phyloP scores from a whole-genome alignment of 2,797 vertebrate species.

The Arremon aurantiirostris region DNA sequence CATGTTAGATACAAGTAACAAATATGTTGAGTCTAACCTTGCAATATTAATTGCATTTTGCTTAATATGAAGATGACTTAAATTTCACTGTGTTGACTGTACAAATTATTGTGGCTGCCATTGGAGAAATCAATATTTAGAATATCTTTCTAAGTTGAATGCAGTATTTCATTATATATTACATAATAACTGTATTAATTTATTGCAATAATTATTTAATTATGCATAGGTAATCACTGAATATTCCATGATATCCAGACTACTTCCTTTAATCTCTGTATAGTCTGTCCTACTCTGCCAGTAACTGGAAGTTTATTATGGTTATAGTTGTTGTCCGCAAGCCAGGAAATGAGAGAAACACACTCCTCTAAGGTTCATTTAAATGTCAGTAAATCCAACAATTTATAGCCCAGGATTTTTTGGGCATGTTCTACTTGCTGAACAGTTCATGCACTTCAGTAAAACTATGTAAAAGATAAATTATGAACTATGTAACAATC shows the following conservation, averaged over 20 bases:
- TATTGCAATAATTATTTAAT: neutral
- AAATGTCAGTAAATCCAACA: neutral
- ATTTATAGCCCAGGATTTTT: neutral
- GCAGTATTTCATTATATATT: neutral
- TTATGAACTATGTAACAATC: neutral
- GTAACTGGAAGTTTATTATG: neutral
- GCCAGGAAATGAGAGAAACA: constrained; percentile 6
- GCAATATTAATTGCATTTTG: neutral
- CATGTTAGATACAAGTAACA: neutral
- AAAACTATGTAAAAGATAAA: neutral
- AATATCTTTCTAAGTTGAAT: neutral
- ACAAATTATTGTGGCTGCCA: neutral
- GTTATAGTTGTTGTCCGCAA: neutral
- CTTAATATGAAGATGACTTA: neutral
- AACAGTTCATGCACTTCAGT: neutral
- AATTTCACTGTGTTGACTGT: neutral
- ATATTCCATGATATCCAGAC: neutral
- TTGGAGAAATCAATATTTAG: neutral
- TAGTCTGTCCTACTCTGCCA: neutral
- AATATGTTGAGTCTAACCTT: neutral
- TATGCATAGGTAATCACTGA: neutral
- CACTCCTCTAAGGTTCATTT: neutral
- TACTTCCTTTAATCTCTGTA: neutral
- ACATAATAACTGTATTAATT: neutral
- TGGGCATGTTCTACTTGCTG: neutral